Evolutionary conservation across 2,888 invertebrate species (phyloP), one percentile per base, ranked within the genome.

Genomic region (Acronicta leporina): DNA sequence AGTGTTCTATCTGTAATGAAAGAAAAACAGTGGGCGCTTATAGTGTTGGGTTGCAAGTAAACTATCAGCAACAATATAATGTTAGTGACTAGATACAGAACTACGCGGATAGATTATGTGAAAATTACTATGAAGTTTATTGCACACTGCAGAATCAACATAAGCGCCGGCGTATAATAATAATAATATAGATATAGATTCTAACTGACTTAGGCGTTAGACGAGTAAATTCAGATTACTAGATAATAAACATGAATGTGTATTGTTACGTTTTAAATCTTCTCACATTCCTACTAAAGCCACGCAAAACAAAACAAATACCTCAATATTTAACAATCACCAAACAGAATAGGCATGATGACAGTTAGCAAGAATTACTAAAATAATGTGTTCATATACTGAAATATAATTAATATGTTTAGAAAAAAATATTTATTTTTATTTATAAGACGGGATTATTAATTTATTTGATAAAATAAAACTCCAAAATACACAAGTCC

Each of bases 1-100:
- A n/a, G n/a, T n/a, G n/a, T n/a, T 73, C 44, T 57, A 53, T 63
- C 48, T 58, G 43, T 46, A 54, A 72, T 73, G 56, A 63, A 75
- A 75, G 44, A 56, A 63, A 60, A 73, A 75, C 76, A 73, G 16
- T 20, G 38, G 27, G 11, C 44, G 44, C 41, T 58, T 47, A 51
- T 52, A 49, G 44, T 62, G 52, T 55, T 8, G 14, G 20, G 43
- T 11, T 59, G 60, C 60, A 50, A 57, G 25, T 58, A 40, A 63
- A 61, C 46, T 56, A 65, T 56, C 45, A 48, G 42, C 13, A 47
- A 53, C 41, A 49, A 48, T 63, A 46, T 56, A 9, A n/a, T 51
- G 13, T 47, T 54, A 15, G 8, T 16, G 27, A 44, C 10, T 13
- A 13, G 43, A 43, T 13, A 13, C 1, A 11, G 42, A 2, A 16